A percentile compares a stretch with the other conserved stretches of the same genome.
Evolutionary conservation across 2,888 invertebrate species (phyloP).

Genomic region (Stomorhina lunata): DNA sequence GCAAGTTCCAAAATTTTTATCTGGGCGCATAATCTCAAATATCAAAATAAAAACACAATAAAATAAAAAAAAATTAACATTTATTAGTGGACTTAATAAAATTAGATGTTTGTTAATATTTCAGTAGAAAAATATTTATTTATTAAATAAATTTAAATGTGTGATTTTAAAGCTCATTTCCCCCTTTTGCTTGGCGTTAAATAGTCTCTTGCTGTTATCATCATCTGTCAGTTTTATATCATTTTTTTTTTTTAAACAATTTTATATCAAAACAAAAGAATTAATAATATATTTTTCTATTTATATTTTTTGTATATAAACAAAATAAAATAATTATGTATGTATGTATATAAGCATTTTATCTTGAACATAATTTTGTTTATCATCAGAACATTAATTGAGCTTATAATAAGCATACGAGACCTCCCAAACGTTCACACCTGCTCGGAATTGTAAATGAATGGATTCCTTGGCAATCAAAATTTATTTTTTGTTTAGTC

Average conservation of each 20-base stretch:
- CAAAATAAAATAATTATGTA: too few relatives aligned
- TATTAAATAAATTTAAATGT: not conserved
- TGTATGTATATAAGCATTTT: too few relatives aligned
- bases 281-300: not conserved
- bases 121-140: not conserved
- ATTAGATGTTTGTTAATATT: not conserved
- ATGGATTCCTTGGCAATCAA: too few relatives aligned
- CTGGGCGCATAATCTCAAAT: not conserved
- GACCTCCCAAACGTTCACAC: too few relatives aligned
- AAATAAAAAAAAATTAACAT: slow-evolving; percentile 4
- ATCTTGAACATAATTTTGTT: too few relatives aligned
- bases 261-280: slow-evolving; percentile 10
- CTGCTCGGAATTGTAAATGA: too few relatives aligned
- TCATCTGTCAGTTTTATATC: slow-evolving; percentile 21
- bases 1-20: slow-evolving; percentile 11
- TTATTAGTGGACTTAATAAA: not conserved
- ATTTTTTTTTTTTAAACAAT: not conserved
- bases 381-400: too few relatives aligned
- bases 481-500: too few relatives aligned
- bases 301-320: not conserved
- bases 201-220: slow-evolving; percentile 18
- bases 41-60: slow-evolving; percentile 22
- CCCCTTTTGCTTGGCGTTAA: not conserved
- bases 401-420: too few relatives aligned
- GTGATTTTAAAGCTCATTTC: not conserved